Percentiles rank a stretch among this genome's conserved stretches.
Conservation (phyloP, 2,113 vertebrate genomes). For the Gambusia affinis region DNA sequence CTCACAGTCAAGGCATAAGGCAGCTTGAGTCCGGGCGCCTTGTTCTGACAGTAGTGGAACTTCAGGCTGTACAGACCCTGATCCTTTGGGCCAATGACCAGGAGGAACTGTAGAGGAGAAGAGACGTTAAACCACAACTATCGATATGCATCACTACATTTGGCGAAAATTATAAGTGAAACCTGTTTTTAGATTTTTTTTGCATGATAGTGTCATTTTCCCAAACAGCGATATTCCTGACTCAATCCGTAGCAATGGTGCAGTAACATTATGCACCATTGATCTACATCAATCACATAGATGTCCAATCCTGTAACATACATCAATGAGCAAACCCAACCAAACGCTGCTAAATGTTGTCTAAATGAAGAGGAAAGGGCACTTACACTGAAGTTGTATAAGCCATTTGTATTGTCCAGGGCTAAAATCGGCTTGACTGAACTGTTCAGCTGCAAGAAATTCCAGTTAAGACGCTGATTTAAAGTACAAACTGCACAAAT, state of each 20-base stretch:
- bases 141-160: too few species aligned
- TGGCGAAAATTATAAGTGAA: too few species aligned
- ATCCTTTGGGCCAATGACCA: slow-evolving; percentile 67
- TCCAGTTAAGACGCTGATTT: neutral
- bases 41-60: slow-evolving; percentile 84
- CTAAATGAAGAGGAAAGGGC: neutral
- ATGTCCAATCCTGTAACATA: too few species aligned
- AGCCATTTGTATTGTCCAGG: slow-evolving; percentile 57
- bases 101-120: slow-evolving; percentile 73
- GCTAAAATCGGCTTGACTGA: slow-evolving; percentile 40
- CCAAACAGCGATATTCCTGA: too few species aligned
- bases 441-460: slow-evolving; percentile 54
- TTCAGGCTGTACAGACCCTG: slow-evolving; percentile 85
- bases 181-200: too few species aligned
- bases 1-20: slow-evolving; percentile 82
- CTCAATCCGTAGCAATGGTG: too few species aligned
- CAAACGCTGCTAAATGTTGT: neutral
- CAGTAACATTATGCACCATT: too few species aligned
- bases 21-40: accelerated
- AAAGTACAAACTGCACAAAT: neutral
- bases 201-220: too few species aligned
- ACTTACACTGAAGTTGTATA: slow-evolving; percentile 85
- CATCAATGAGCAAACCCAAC: neutral
- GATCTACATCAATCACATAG: too few species aligned
- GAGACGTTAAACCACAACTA: neutral